Conservation (phyloP, 2,797 vertebrate species). For the Silurus lanzhouensis region DNA sequence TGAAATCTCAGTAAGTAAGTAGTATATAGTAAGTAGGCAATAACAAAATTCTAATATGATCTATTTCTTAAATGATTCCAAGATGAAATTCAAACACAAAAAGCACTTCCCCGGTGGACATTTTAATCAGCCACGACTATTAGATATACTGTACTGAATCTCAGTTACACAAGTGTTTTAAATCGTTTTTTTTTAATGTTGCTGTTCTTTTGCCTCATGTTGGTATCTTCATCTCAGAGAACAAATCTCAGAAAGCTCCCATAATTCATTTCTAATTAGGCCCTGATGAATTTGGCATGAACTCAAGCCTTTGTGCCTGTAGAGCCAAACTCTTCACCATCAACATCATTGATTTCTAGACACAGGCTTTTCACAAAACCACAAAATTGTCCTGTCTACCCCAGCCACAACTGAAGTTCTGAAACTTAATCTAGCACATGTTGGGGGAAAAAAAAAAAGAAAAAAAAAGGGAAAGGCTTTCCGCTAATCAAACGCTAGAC, state of each 20-base stretch:
- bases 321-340: conserved; percentile 22
- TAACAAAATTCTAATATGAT: background rate
- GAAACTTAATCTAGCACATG: conserved; percentile 34
- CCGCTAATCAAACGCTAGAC: conserved; percentile 62
- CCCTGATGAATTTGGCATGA: conserved; percentile 35
- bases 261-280: conserved; percentile 39
- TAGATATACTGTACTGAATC: background rate
- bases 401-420: conserved; percentile 34
- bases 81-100: background rate
- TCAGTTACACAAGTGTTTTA: background rate
- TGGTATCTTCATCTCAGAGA: background rate
- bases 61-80: background rate
- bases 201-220: conserved; percentile 6
- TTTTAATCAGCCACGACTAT: conserved; percentile 27
- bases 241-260: conserved; percentile 15
- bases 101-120: background rate
- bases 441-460: background rate
- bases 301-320: conserved; percentile 9
- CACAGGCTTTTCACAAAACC: conserved; percentile 26
- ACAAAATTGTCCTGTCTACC: conserved; percentile 42
- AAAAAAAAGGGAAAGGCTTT: conserved; percentile 32
- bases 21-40: background rate
- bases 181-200: background rate
- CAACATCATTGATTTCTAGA: conserved; percentile 33
- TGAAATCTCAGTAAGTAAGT: too few species aligned